Evolutionary conservation across 1,140 invertebrate genomes (phyloP).

Genomic region (Samia ricini): DNA sequence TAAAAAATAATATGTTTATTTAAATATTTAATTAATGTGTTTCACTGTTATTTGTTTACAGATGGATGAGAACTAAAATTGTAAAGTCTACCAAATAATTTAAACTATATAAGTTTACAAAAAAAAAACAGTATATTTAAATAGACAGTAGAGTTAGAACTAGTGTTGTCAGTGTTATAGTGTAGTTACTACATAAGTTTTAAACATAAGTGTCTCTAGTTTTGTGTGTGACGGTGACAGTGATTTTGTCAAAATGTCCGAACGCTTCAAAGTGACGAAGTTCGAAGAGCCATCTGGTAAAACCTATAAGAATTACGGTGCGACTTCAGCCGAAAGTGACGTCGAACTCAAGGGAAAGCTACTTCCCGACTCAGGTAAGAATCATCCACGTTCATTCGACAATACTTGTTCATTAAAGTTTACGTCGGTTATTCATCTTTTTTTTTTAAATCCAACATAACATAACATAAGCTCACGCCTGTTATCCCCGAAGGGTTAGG

Average conservation of each 20-base stretch:
- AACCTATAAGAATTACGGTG: slow-evolving; percentile 73
- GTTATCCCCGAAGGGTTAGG: no score
- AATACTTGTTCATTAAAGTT: no score
- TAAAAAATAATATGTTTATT: not conserved
- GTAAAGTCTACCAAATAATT: not conserved
- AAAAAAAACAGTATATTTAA: not conserved
- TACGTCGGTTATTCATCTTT: no score
- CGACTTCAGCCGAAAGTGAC: slow-evolving; percentile 66
- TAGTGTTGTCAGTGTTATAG: not conserved
- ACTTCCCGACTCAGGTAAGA: slow-evolving; percentile 57
- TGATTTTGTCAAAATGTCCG: slow-evolving; percentile 60
- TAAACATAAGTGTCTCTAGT: not conserved
- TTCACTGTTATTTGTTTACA: not conserved
- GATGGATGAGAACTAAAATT: not conserved
- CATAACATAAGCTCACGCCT: no score
- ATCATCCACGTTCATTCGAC: not conserved
- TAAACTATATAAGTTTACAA: not conserved
- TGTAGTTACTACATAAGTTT: not conserved
- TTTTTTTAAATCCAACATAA: no score
- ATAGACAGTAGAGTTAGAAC: no score
- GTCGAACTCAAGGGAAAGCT: slow-evolving; percentile 65
- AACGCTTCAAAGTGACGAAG: slow-evolving; percentile 76
- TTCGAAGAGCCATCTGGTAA: slow-evolving; percentile 69
- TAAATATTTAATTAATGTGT: not conserved
- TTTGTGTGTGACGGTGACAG: not conserved